Evolutionary conservation across 1,140 invertebrate genomes (phyloP), one percentile per base, ranked within the genome.

Genomic region (Aplysia californica): DNA sequence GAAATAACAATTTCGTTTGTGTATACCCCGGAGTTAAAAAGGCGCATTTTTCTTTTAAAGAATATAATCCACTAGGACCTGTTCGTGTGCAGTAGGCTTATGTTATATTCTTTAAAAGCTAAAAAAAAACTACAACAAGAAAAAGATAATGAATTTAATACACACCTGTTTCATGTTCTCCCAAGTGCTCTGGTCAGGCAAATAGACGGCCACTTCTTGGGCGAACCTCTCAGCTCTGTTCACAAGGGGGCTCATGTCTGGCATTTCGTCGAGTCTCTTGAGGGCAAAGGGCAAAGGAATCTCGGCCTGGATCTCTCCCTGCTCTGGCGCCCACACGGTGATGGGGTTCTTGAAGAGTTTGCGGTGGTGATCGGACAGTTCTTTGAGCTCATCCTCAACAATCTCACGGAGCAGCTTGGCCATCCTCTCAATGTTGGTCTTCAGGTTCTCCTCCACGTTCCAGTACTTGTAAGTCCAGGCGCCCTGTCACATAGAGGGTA

Each of bases 221-320:
- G n/a, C n/a, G n/a, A n/a, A n/a, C n/a, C n/a, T n/a, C n/a, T n/a
- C n/a, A n/a, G n/a, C n/a, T n/a, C n/a, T n/a, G 50, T 79, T 77
- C 15, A 76, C 35, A 36, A 79, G 76, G 2, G 69, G 35, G 21
- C 56, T 33, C 6, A 80, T 56, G 84, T 93, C 93, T 0, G 95
- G 95, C 0, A 94, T 95, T 83, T 95, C 93, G 85, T 96, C 95
- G 85, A 97, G 96, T 0, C 94, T 93, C 85, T 96, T 94, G 95
- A 95, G 96, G 0, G 95, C 94, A 91, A 96, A 94, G 0, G 95
- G 95, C 29, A 97, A 88, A 83, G 96, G 96, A 82, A 96, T 95
- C 83, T 96, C 95, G 20, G 95, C 86, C 68, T 94, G 92, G 79
- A 96, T 93, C 50, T 94, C 88, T 4, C 95, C 95, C 41, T 92